These are phyloP conservation scores for Marcusenius ussheri DNA, from an alignment of 2,113 vertebrate genomes.

Conservation along the genomic window DNA sequence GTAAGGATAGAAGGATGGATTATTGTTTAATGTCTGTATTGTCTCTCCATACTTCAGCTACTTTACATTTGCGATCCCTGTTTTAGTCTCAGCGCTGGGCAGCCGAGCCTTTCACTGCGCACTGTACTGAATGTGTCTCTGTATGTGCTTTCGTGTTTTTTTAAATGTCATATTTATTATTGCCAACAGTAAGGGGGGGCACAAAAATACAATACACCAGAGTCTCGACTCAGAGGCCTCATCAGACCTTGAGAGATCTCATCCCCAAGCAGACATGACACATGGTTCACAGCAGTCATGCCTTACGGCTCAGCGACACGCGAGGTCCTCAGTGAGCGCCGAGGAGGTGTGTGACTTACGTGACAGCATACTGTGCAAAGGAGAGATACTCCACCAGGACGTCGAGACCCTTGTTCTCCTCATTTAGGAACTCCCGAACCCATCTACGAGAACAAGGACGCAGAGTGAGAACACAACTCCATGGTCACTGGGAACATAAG, in stretches of 20 bases:
- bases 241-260: background rate
- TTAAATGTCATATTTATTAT: background rate
- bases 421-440: conserved; percentile 96
- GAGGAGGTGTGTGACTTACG: conserved; percentile 65
- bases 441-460: conserved; percentile 60
- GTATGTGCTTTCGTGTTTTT: background rate
- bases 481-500: background rate
- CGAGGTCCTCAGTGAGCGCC: background rate
- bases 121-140: background rate
- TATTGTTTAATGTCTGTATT: background rate
- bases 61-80: background rate
- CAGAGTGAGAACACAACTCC: background rate
- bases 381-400: conserved; percentile 93
- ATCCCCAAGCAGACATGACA: background rate
- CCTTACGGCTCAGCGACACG: background rate
- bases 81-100: background rate
- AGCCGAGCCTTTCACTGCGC: background rate
- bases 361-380: conserved; percentile 93
- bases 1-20: background rate
- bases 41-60: background rate
- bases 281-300: background rate
- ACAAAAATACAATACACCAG: background rate
- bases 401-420: conserved; percentile 92
- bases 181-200: background rate
- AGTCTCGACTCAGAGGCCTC: background rate